phyloP scores from a whole-genome alignment of 2,113 vertebrate species.

The Melospiza melodia region DNA sequence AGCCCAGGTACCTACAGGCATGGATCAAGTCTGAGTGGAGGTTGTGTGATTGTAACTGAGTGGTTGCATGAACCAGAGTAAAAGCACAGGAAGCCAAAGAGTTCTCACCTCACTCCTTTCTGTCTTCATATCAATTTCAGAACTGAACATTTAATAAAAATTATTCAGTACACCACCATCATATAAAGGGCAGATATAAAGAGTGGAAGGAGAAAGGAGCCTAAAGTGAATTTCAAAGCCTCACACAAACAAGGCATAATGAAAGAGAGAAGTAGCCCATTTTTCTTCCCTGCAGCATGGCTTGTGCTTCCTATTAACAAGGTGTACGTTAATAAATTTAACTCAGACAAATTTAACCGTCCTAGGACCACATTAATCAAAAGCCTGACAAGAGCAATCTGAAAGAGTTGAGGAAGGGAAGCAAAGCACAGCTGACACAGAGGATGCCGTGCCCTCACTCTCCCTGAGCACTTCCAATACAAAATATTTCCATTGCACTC shows the following conservation, averaged over 20 bases:
- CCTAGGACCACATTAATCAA: constrained; percentile 18
- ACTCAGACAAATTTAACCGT: constrained; percentile 10
- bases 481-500: not conserved
- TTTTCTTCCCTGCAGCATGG: constrained; percentile 43
- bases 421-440: not conserved
- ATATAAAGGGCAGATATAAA: not conserved
- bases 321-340: not conserved
- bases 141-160: not conserved
- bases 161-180: not conserved
- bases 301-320: constrained; percentile 18
- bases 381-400: constrained; percentile 24
- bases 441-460: not conserved
- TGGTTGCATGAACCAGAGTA: not conserved
- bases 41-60: not conserved
- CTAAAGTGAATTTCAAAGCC: not conserved
- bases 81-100: not conserved
- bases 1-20: not conserved
- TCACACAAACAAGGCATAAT: constrained; percentile 15
- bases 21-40: not conserved
- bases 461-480: not conserved
- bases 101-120: not conserved
- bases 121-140: not conserved
- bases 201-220: not conserved
- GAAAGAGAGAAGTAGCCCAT: constrained; percentile 33
- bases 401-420: constrained; percentile 12